A percentile compares a stretch with the other conserved stretches of the same genome.
Conservation (phyloP, 2,888 invertebrate species). For the Megastigmus dorsalis region DNA sequence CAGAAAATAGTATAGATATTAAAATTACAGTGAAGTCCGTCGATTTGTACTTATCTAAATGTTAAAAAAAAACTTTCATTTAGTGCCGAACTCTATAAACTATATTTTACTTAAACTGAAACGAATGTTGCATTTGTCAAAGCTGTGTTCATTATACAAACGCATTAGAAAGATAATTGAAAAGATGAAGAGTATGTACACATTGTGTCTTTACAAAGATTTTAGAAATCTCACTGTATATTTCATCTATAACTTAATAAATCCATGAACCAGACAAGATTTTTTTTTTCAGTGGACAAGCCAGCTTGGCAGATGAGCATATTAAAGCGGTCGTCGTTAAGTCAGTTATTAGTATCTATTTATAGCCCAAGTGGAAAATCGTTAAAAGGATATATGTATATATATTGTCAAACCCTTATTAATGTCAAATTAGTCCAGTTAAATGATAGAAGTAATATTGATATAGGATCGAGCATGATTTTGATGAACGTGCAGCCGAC, state of each 20-base stretch:
- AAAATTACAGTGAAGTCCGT: too few species aligned
- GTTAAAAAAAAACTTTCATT: too few species aligned
- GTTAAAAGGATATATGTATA: constrained; percentile 37
- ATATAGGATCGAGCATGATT: constrained; percentile 13
- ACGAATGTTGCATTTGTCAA: not conserved
- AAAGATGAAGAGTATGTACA: not conserved
- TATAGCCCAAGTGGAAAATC: constrained; percentile 22
- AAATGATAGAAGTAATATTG: constrained; percentile 17
- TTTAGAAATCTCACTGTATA: too few species aligned
- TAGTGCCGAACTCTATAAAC: too few species aligned
- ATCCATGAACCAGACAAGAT: constrained; percentile 12
- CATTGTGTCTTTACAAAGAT: not conserved
- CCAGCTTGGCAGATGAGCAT: constrained; percentile 41
- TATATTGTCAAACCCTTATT: too few species aligned
- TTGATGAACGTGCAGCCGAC: constrained; percentile 37
- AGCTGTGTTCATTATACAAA: not conserved
- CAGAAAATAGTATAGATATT: too few species aligned
- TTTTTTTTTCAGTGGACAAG: constrained; percentile 25
- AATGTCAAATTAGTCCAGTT: constrained; percentile 43
- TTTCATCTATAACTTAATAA: not conserved
- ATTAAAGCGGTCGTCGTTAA: constrained; percentile 41
- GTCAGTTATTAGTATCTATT: constrained; percentile 33
- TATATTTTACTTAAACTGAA: too few species aligned
- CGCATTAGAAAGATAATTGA: not conserved
- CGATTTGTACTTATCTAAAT: too few species aligned